Base-by-base conservation (phyloP, 2,113 vertebrate species). In the Myrmophylax atrothorax region DNA sequence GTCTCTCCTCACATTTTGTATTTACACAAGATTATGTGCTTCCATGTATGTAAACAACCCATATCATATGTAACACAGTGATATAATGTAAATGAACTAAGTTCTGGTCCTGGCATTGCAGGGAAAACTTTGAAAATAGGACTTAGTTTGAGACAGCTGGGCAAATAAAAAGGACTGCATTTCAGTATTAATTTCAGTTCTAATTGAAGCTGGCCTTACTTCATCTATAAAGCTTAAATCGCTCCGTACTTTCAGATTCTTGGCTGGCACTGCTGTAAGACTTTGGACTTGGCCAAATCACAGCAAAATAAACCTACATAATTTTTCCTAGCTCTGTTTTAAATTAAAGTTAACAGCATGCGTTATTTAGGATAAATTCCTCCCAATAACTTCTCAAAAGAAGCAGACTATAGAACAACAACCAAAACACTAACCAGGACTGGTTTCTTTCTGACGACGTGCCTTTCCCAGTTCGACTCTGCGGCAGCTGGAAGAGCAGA, bases 391-490 rank as follows among this genome's bases (percentile, higher is more conserved):
- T 31, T 14, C 55, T 22, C 81, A 8, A 2, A 1, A 42, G 44
- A 59, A 33, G 50, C 59, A 26, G 52, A 76, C 17, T 1, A 80
- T 42, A 16, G 14, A 40, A 11, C 3, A 35, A 47, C 12, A 12
- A 10, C 38, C 23, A 10, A 8, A 40, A 22, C 16, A 16, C 4
- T 5, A 12, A 12, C 4, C 15, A 2, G 25, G 12, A 25, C 35
- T 3, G 25, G 5, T 42, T 62, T 23, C 23, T 5, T 24, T 12
- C 68, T 1, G 6, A 14, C 3, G 15, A 9, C 2, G 53, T 1
- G 18, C 35, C 38, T 26, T 26, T 26, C 60, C 2, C n/a, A 33
- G n/a, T 12, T 28, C 20, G 17, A 47, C 31, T 25, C n/a, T 4
- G 9, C 29, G 10, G 53, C n/a, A 53, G 52, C 67, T 4, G 40